phyloP scores from a whole-genome alignment of 2,888 invertebrate species.

The Athalia rosae region DNA sequence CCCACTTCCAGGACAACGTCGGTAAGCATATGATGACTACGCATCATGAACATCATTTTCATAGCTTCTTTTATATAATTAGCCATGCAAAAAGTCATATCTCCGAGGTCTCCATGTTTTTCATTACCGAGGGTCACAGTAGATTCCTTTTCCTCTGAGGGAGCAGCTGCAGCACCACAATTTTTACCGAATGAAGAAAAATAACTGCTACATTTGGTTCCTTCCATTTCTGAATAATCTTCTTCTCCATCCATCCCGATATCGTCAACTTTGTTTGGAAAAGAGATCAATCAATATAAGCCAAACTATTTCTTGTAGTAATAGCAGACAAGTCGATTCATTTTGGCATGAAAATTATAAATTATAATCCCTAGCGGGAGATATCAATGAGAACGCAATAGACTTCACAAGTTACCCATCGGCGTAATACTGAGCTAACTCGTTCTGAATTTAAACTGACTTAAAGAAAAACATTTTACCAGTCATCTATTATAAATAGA shows the following conservation, averaged over 20 bases:
- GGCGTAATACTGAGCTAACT: too few relatives aligned
- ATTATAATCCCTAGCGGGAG: too few relatives aligned
- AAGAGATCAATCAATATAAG: not conserved
- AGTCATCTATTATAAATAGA: too few relatives aligned
- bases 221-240: conserved; percentile 60
- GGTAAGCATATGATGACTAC: conserved; percentile 91
- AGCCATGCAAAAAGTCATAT: conserved; percentile 90
- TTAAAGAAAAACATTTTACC: too few relatives aligned
- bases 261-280: not conserved
- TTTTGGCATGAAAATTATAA: too few relatives aligned
- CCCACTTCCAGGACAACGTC: conserved; percentile 90
- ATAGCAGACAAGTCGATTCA: too few relatives aligned
- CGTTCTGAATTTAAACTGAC: too few relatives aligned
- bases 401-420: too few relatives aligned
- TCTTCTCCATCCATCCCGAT: conserved; percentile 67
- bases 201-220: conserved; percentile 49
- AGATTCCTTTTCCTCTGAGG: conserved; percentile 59
- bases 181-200: conserved; percentile 10
- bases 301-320: too few relatives aligned
- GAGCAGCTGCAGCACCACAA: not conserved
- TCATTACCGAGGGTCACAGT: conserved; percentile 61
- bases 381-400: too few relatives aligned
- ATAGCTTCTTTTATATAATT: conserved; percentile 91
- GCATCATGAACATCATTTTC: conserved; percentile 94
- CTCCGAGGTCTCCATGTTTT: conserved; percentile 80